Evolutionary conservation across 2,797 vertebrate species (phyloP).

Genomic region (Anas flavirostris): DNA sequence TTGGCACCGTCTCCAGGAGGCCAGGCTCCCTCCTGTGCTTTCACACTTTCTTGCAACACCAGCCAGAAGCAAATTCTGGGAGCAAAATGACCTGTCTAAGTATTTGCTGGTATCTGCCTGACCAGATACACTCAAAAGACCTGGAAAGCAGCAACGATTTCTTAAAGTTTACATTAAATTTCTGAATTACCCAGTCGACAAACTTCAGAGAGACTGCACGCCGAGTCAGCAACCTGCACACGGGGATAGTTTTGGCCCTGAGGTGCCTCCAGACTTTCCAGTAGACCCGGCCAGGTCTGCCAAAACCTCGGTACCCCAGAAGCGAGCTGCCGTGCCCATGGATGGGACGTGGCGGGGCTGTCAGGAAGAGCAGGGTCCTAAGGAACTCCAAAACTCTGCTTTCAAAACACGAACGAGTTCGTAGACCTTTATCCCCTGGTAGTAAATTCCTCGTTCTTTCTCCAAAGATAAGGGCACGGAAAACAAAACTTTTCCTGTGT

Average conservation of each 20-base stretch:
- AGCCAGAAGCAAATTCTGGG: neutral
- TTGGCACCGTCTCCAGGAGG: neutral
- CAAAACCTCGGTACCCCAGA: neutral
- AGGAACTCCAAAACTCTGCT: neutral
- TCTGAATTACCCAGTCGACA: neutral
- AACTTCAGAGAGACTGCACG: neutral
- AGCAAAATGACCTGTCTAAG: neutral
- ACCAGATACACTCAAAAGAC: neutral
- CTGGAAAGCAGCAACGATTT: neutral
- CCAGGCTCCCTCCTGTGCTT: neutral
- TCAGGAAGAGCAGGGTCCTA: neutral
- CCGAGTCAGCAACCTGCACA: neutral
- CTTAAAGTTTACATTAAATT: neutral
- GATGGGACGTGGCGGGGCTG: fast-evolving
- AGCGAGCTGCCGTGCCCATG: fast-evolving
- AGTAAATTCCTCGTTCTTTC: neutral
- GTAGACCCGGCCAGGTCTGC: neutral
- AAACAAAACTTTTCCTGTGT: neutral
- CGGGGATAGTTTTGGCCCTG: neutral
- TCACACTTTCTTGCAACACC: neutral
- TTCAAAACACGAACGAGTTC: neutral
- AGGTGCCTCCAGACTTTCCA: neutral
- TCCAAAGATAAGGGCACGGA: neutral
- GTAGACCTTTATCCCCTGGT: neutral
- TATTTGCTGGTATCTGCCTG: neutral